Evolutionary conservation across 2,888 invertebrate genomes (phyloP).

Genomic region (Protonemura montana): DNA sequence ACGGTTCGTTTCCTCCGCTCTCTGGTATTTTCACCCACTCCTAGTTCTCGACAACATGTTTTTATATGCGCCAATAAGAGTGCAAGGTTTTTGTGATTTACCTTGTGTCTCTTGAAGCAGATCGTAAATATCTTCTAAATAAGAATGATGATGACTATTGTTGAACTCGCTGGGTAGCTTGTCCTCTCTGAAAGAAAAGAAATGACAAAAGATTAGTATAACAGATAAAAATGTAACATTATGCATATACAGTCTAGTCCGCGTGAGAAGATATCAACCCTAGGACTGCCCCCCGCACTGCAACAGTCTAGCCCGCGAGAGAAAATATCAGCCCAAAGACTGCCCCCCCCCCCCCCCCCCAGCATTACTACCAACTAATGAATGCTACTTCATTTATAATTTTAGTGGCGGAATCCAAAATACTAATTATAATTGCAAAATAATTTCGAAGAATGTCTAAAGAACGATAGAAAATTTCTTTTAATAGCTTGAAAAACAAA

Average conservation of each 20-base stretch:
- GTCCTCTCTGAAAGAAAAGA: conserved; percentile 61
- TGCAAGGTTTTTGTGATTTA: conserved; percentile 56
- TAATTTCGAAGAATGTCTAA: no score
- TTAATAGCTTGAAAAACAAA: no score
- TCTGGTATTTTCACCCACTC: background rate
- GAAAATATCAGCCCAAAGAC: no score
- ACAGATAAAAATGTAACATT: background rate
- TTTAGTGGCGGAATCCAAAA: no score
- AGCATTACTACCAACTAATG: no score
- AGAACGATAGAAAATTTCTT: no score
- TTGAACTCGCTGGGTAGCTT: conserved; percentile 70
- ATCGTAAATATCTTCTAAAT: conserved; percentile 77
- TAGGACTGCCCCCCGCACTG: no score
- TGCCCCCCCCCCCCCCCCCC: no score
- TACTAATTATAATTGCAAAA: no score
- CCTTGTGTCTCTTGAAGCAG: conserved; percentile 70
- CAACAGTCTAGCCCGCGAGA: no score
- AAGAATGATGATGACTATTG: conserved; percentile 72
- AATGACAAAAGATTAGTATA: background rate
- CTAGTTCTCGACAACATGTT: background rate
- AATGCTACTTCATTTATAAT: no score
- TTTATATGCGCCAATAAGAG: background rate
- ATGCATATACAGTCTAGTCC: background rate
- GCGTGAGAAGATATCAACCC: no score
- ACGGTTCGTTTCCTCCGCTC: background rate